These are phyloP conservation scores for Neoscelio sp. DNA, from an alignment of 2,888 invertebrate genomes.

Conservation along the genomic window DNA sequence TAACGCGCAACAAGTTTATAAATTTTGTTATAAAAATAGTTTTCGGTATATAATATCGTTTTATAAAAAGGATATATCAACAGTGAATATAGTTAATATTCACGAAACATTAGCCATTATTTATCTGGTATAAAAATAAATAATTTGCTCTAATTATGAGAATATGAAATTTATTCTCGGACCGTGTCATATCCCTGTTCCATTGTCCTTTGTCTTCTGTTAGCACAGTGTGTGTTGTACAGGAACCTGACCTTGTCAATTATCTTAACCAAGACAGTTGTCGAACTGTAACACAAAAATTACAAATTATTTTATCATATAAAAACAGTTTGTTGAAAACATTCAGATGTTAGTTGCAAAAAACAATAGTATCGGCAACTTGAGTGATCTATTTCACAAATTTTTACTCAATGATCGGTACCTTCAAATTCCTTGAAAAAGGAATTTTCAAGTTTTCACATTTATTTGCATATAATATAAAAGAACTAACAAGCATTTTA, in stretches of 20 bases:
- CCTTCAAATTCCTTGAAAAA: no score
- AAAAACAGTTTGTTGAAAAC: neutral
- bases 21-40: conserved; percentile 50
- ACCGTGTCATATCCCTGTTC: conserved; percentile 40
- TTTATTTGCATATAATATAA: no score
- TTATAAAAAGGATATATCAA: conserved; percentile 3
- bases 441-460: no score
- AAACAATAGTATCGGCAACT: no score
- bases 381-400: no score
- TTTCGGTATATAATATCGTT: conserved; percentile 6
- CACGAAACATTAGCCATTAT: neutral
- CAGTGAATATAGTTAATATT: neutral
- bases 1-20: no score
- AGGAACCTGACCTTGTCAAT: conserved; percentile 36
- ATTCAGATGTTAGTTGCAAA: no score
- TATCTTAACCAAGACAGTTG: conserved; percentile 9
- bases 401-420: no score
- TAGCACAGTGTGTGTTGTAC: conserved; percentile 38
- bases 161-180: neutral
- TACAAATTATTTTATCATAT: no score
- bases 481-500: no score
- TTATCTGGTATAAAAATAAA: conserved; percentile 30
- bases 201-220: conserved; percentile 9
- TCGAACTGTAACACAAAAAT: conserved; percentile 13
- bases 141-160: conserved; percentile 17